Base-by-base conservation (phyloP, 2,113 vertebrate genomes). In the Oncorhynchus keta region DNA sequence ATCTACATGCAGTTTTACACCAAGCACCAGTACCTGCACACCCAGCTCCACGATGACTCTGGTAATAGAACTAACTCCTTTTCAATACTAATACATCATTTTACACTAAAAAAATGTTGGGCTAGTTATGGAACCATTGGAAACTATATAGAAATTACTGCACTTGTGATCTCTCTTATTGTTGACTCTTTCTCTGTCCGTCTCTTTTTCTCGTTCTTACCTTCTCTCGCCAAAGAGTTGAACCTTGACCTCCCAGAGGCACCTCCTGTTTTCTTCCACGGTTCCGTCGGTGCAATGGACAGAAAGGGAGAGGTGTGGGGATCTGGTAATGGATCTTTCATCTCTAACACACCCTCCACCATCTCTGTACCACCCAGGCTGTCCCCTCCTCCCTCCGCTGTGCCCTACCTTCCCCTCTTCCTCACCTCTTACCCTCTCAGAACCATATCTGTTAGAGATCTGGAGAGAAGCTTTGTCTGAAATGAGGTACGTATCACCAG, bases 401-500 rank as follows among this genome's bases (percentile, higher is more conserved):
- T 92, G 7, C 39, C 39, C 8, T 45, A 45, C 39, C 39, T 6
- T 45, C 39, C 39, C 39, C 39, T 45, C 39, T 88, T 89, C 82
- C 84, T 80, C 70, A 85, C 91, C 77, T 88, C 88, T 16, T 86
- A 62, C 30, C 87, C 87, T 22, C 86, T 94, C 59, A 89, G 89
- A 74, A 93, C 92, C 4, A 93, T 94, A 81, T 93, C 92, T 0
- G 93, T 91, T 0, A 82, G 85, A 79, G 92, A 93, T 55, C 84
- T 94, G 83, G 85, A 94, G 87, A 93, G 86, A 75, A 85, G 87
- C 87, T 93, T 85, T 28, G 80, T 93, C 76, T 93, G 85, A 93
- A 4, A 14, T 49, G 11, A 45, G 12, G 0, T 45, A 45, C 20
- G 24, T 7, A 62, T 22, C 59, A 62, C 5, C 16, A 9, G 1